These are phyloP conservation scores for Heterocephalus glaber DNA, from an alignment of 2,113 vertebrate species.

Conservation along the genomic window DNA sequence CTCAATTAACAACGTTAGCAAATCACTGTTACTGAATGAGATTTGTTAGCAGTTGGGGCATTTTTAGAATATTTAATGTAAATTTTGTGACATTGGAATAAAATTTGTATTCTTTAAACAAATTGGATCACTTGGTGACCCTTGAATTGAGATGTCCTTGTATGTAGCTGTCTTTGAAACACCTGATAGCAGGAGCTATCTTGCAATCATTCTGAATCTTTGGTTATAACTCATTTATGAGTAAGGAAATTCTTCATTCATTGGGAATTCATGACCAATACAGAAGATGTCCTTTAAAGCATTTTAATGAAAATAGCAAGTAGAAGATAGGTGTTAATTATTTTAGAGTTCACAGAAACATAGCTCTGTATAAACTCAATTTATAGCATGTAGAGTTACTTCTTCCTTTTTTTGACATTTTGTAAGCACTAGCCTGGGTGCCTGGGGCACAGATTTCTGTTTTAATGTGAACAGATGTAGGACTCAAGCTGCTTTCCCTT, in stretches of 20 bases:
- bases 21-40: not conserved
- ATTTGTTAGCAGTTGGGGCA: not conserved
- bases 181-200: not conserved
- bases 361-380: not conserved
- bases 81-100: not conserved
- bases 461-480: slow-evolving; percentile 24
- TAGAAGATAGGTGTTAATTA: not conserved
- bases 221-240: not conserved
- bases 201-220: not conserved
- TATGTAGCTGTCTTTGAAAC: not conserved
- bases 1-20: not conserved
- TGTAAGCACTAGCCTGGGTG: not conserved
- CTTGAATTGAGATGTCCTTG: not conserved
- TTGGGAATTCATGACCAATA: not conserved
- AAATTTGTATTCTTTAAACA: not conserved
- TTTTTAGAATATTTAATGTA: not conserved
- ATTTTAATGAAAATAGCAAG: not conserved
- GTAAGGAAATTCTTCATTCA: not conserved
- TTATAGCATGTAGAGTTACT: not conserved
- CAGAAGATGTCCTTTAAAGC: not conserved
- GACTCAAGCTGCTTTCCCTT: not conserved
- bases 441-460: not conserved
- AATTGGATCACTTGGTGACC: not conserved
- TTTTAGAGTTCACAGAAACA: not conserved
- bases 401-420: not conserved